A percentile compares a stretch with the other conserved stretches of the same genome.
Evolutionary conservation across 1,140 invertebrate species (phyloP).

Genomic region (Alviniconcha marisindica): DNA sequence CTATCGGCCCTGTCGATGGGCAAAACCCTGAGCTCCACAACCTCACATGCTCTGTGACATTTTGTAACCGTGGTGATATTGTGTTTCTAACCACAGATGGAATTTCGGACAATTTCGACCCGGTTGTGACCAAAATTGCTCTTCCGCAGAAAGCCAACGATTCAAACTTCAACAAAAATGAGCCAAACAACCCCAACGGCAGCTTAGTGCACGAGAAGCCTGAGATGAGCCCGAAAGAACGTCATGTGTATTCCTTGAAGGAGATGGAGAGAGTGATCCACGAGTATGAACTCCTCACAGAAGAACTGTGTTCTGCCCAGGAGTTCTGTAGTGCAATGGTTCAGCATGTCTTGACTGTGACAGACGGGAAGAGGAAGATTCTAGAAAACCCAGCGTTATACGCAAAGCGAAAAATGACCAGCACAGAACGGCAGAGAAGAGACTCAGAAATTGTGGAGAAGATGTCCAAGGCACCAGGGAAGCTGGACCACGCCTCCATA

Average conservation of each 20-base stretch:
- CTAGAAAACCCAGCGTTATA: conserved; percentile 74
- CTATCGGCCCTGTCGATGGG: conserved; percentile 89
- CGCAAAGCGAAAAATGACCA: conserved; percentile 66
- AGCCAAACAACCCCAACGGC: conserved; percentile 43
- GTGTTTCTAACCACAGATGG: conserved; percentile 94
- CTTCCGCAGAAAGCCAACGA: conserved; percentile 77
- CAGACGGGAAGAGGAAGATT: conserved; percentile 74
- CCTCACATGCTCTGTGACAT: conserved; percentile 91
- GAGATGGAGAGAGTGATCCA: conserved; percentile 76
- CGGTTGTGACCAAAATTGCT: conserved; percentile 95
- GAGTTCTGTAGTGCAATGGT: conserved; percentile 74
- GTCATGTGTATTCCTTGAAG: conserved; percentile 75
- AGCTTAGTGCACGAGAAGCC: conserved; percentile 64
- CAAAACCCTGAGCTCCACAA: conserved; percentile 93
- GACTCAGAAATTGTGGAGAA: conserved; percentile 73
- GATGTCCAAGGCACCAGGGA: conserved; percentile 86
- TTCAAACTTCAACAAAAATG: conserved; percentile 50
- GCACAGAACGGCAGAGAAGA: conserved; percentile 66
- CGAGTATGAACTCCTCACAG: conserved; percentile 74
- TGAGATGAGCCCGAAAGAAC: conserved; percentile 74
- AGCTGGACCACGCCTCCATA: conserved; percentile 93
- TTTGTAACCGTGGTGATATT: conserved; percentile 89
- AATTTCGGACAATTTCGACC: conserved; percentile 96
- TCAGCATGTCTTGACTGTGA: conserved; percentile 74
- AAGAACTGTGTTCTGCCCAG: conserved; percentile 73